A percentile compares a stretch with the other conserved stretches of the same genome.
Conservation (phyloP, 1,140 invertebrate genomes). For the Drosophila arawakana region DNA sequence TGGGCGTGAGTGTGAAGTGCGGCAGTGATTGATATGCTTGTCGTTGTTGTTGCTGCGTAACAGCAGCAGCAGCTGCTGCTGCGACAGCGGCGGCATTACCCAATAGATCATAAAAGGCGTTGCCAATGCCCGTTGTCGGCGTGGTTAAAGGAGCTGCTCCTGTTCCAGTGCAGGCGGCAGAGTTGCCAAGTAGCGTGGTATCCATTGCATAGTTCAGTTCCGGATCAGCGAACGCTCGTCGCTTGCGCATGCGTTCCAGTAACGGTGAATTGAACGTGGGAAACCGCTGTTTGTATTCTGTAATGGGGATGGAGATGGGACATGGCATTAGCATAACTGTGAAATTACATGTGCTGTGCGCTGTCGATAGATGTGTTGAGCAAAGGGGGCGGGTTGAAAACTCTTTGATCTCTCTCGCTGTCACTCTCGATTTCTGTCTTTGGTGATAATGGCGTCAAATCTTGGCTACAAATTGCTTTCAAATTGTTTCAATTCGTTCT, state of each 20-base stretch:
- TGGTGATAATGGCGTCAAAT: slow-evolving; percentile 32
- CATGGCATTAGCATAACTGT: slow-evolving; percentile 28
- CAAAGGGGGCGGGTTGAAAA: not conserved
- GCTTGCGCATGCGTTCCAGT: slow-evolving; percentile 85
- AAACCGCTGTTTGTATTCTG: slow-evolving; percentile 81
- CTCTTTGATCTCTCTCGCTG: slow-evolving; percentile 18
- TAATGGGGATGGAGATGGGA: slow-evolving; percentile 16
- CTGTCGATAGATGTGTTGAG: not conserved
- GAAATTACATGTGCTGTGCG: slow-evolving; percentile 27
- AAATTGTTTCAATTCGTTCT: slow-evolving; percentile 49
- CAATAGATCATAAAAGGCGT: slow-evolving; percentile 64
- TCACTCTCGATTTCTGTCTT: no score
- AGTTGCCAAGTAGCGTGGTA: slow-evolving; percentile 64
- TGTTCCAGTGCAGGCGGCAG: slow-evolving; percentile 23
- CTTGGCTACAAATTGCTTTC: slow-evolving; percentile 46
- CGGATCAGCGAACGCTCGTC: slow-evolving; percentile 86
- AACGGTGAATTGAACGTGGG: slow-evolving; percentile 79
- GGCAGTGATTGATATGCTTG: slow-evolving; percentile 44
- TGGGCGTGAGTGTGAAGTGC: slow-evolving; percentile 62
- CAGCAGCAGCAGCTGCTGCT: slow-evolving; percentile 38
- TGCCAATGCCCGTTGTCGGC: slow-evolving; percentile 40
- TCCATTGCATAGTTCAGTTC: slow-evolving; percentile 85
- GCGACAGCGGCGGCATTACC: slow-evolving; percentile 51
- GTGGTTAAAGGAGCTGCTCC: slow-evolving; percentile 28
- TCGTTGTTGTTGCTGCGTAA: slow-evolving; percentile 44